phyloP scores from a whole-genome alignment of 2,113 vertebrate genomes.

The Meriones unguiculatus region DNA sequence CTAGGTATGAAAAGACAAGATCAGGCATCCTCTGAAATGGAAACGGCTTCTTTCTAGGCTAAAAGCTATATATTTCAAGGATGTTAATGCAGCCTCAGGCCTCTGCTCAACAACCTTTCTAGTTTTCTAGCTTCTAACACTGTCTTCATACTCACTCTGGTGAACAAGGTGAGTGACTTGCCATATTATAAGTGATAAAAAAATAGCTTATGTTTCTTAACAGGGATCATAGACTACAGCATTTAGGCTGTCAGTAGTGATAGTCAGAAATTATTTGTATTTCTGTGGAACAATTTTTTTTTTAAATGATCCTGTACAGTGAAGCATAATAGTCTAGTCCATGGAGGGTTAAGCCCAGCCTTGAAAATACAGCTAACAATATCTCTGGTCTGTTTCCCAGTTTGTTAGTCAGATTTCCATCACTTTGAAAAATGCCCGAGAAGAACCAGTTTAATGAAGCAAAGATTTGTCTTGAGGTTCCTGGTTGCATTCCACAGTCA shows the following conservation, averaged over 20 bases:
- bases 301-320: conserved; percentile 24
- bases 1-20: not conserved
- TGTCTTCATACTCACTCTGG: not conserved
- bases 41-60: not conserved
- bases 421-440: not conserved
- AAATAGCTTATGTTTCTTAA: conserved; percentile 36
- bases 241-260: not conserved
- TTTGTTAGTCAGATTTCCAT: not conserved
- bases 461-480: not conserved
- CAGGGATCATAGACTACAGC: conserved; percentile 37
- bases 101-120: not conserved
- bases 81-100: not conserved
- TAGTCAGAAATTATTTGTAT: conserved; percentile 34
- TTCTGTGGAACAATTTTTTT: not conserved
- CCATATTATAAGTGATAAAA: not conserved
- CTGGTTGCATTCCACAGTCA: not conserved
- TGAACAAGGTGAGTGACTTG: not conserved
- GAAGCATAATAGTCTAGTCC: not conserved
- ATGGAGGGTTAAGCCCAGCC: not conserved
- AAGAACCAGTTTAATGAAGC: not conserved
- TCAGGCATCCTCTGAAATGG: conserved; percentile 6
- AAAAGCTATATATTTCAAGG: conserved; percentile 31
- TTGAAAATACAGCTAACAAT: not conserved
- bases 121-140: not conserved
- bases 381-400: not conserved